A percentile compares a stretch with the other conserved stretches of the same genome.
phyloP scores from a whole-genome alignment of 2,113 vertebrate species.

The Cebidichthys violaceus region DNA sequence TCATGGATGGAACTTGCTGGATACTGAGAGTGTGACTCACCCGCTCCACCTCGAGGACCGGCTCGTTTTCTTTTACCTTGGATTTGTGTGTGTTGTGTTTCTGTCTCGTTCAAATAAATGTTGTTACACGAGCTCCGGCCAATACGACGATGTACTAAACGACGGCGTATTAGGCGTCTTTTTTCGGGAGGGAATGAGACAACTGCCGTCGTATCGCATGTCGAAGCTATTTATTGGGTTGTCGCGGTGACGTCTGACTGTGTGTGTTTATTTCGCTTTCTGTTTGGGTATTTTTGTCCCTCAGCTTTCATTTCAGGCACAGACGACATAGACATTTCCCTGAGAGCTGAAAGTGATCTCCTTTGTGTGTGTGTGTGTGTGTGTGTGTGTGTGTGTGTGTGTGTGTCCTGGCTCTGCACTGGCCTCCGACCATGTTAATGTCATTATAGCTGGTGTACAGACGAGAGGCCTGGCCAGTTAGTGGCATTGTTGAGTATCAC shows the following conservation, averaged over 20 bases:
- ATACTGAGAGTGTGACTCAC: constrained; percentile 72
- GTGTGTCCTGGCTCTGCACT: constrained; percentile 68
- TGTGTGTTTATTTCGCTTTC: constrained; percentile 48
- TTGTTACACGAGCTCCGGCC: constrained; percentile 42
- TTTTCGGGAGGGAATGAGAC: constrained; percentile 49
- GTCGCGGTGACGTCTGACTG: constrained; percentile 26
- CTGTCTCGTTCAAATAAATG: constrained; percentile 45
- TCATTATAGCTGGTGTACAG: constrained; percentile 83
- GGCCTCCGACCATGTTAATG: constrained; percentile 82
- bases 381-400: constrained; percentile 35
- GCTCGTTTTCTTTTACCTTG: constrained; percentile 72
- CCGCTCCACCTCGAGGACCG: constrained; percentile 63
- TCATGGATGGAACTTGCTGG: constrained; percentile 76
- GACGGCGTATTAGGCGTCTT: constrained; percentile 8
- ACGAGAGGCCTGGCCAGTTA: constrained; percentile 82
- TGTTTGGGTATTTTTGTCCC: constrained; percentile 68
- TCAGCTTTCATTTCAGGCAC: constrained; percentile 57
- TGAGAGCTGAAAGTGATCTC: constrained; percentile 63
- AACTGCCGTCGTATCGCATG: constrained; percentile 35
- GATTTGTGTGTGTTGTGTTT: constrained; percentile 61
- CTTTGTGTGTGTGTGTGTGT: constrained; percentile 47
- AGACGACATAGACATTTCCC: constrained; percentile 53
- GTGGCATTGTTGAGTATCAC: constrained; percentile 82
- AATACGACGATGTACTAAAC: constrained; percentile 39
- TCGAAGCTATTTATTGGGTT: constrained; percentile 59